A percentile compares a stretch with the other conserved stretches of the same genome.
These are phyloP conservation scores for Xanthia icteritia DNA, from an alignment of 2,888 invertebrate species.

Conservation along the genomic window DNA sequence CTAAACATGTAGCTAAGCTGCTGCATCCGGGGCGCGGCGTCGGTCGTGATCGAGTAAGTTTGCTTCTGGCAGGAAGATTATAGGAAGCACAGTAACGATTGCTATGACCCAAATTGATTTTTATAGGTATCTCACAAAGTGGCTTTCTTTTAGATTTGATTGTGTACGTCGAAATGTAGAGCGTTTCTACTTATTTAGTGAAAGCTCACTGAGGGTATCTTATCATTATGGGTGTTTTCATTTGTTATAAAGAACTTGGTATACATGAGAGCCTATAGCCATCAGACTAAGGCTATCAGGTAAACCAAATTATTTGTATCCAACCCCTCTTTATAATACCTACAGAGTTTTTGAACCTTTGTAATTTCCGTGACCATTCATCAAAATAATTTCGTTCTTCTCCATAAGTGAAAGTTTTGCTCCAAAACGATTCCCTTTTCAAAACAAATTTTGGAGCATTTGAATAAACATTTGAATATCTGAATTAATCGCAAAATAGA, in stretches of 20 bases:
- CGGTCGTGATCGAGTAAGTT: constrained; percentile 73
- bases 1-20: constrained; percentile 68
- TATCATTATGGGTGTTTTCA: background rate
- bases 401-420: constrained; percentile 35
- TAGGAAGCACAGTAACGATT: constrained; percentile 79
- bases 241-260: background rate
- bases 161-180: constrained; percentile 3
- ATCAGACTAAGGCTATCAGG: background rate
- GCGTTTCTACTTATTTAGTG: background rate
- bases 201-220: background rate
- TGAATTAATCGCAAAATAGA: constrained; percentile 29
- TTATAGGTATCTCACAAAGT: constrained; percentile 29
- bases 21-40: constrained; percentile 61
- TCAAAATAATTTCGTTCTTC: constrained; percentile 25
- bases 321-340: background rate
- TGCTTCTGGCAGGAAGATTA: constrained; percentile 85
- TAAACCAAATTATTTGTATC: background rate
- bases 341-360: constrained; percentile 7
- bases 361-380: constrained; percentile 30
- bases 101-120: constrained; percentile 75
- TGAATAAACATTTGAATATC: constrained; percentile 52
- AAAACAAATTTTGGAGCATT: constrained; percentile 42
- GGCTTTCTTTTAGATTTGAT: constrained; percentile 4
- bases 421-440: constrained; percentile 37
- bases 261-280: background rate